phyloP scores from a whole-genome alignment of 2,113 vertebrate genomes.

The Nicator chloris region DNA sequence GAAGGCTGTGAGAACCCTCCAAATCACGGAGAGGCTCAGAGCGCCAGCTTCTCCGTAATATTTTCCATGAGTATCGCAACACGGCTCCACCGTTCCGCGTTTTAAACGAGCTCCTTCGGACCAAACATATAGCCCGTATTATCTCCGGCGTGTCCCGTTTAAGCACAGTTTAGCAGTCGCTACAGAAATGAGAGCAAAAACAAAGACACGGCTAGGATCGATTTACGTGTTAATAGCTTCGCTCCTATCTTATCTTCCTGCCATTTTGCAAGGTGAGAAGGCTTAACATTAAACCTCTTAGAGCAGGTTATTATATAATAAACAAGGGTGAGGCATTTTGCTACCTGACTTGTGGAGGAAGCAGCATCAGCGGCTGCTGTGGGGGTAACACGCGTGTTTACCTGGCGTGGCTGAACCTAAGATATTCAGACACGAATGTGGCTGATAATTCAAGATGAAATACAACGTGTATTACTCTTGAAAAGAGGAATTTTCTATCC shows the following conservation, averaged over 20 bases:
- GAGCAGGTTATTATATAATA: slow-evolving; percentile 31
- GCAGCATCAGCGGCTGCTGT: neutral
- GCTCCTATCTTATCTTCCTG: slow-evolving; percentile 49
- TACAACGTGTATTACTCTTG: slow-evolving; percentile 75
- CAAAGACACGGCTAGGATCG: neutral
- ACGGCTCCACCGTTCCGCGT: neutral
- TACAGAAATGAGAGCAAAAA: slow-evolving; percentile 5
- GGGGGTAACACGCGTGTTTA: slow-evolving; percentile 62
- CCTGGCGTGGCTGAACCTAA: slow-evolving; percentile 63
- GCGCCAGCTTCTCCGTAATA: neutral
- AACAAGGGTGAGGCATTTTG: slow-evolving; percentile 16
- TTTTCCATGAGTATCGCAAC: neutral
- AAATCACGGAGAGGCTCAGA: neutral
- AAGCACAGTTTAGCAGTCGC: slow-evolving; percentile 18
- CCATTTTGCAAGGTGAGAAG: slow-evolving; percentile 36
- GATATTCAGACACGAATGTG: slow-evolving; percentile 61
- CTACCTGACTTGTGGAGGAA: neutral
- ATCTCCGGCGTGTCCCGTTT: neutral
- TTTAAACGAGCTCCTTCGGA: neutral
- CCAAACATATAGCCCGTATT: neutral
- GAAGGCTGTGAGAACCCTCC: neutral
- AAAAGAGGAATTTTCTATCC: slow-evolving; percentile 87
- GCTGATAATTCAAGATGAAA: slow-evolving; percentile 79
- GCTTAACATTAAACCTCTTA: slow-evolving; percentile 23
- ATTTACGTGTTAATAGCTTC: slow-evolving; percentile 19